These are phyloP conservation scores for Macrosteles quadrilineatus DNA, from an alignment of 1,140 invertebrate species.

Conservation along the genomic window DNA sequence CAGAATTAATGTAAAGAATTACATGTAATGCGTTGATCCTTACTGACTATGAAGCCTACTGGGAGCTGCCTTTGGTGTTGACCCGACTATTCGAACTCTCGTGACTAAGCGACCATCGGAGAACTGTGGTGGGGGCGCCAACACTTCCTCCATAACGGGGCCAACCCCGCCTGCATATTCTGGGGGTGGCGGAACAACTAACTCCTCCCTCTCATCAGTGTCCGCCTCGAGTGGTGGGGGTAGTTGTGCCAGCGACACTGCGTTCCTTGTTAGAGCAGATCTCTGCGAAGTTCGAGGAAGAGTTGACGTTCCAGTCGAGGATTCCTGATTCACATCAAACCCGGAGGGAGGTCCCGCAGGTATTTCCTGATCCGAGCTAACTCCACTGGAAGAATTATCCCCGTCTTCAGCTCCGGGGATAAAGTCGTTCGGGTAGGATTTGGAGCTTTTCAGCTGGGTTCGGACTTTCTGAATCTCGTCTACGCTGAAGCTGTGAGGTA, in stretches of 20 bases:
- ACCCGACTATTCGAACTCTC: conserved; percentile 74
- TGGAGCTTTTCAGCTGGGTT: conserved; percentile 79
- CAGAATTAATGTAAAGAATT: too few species aligned
- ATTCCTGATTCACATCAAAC: conserved; percentile 50
- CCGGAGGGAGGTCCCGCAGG: conserved; percentile 47
- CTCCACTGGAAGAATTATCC: conserved; percentile 84
- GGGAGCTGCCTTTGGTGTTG: conserved; percentile 65
- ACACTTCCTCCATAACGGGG: conserved; percentile 53
- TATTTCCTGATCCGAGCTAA: conserved; percentile 82
- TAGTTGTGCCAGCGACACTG: conserved; percentile 74
- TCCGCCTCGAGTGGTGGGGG: conserved; percentile 80
- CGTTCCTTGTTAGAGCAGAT: conserved; percentile 60
- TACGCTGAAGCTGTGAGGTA: conserved; percentile 82
- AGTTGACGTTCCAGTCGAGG: conserved; percentile 50
- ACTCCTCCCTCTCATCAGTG: conserved; percentile 63
- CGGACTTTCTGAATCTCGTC: conserved; percentile 81
- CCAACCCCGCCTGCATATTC: conserved; percentile 61
- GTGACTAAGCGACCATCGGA: conserved; percentile 57
- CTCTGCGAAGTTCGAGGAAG: conserved; percentile 48
- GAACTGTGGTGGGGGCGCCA: conserved; percentile 71
- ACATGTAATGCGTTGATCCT: too few species aligned
- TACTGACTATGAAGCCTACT: conserved; percentile 31
- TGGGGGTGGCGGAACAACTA: conserved; percentile 76
- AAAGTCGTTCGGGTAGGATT: conserved; percentile 81
- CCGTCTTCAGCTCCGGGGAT: conserved; percentile 66